Evolutionary conservation across 2,888 invertebrate genomes (phyloP).

Genomic region (Drosophila birchii): DNA sequence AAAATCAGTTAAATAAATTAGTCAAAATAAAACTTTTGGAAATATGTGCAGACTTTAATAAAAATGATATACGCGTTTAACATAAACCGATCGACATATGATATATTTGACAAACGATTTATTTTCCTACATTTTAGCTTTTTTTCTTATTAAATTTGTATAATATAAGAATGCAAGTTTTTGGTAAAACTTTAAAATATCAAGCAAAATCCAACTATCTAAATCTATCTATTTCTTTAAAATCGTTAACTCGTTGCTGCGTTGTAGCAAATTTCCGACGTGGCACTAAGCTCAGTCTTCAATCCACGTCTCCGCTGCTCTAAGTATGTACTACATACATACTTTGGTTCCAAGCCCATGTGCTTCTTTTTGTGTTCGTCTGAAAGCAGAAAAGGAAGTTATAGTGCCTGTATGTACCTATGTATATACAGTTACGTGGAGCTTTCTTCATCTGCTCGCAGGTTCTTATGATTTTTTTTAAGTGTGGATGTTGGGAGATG

Average conservation of each 20-base stretch:
- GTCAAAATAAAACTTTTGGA: too few relatives aligned
- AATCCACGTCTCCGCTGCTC: constrained; percentile 23
- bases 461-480: constrained; percentile 14
- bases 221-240: neutral
- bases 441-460: constrained; percentile 24
- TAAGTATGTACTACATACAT: constrained; percentile 24
- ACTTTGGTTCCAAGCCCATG: constrained; percentile 20
- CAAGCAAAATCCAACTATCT: neutral
- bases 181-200: neutral
- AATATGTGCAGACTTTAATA: too few relatives aligned
- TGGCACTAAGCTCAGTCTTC: neutral
- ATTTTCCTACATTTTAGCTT: too few relatives aligned
- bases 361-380: constrained; percentile 19
- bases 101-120: too few relatives aligned
- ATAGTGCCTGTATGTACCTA: constrained; percentile 39
- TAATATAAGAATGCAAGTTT: neutral
- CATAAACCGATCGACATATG: too few relatives aligned
- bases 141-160: too few relatives aligned
- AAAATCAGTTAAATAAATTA: constrained; percentile 23
- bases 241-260: neutral
- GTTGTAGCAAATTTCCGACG: neutral
- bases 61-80: too few relatives aligned
- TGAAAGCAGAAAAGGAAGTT: constrained; percentile 25
- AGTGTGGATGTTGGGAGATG: neutral
- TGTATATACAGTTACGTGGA: constrained; percentile 38